Evolutionary conservation across 2,888 invertebrate genomes (phyloP).

Genomic region (Nymphalis urticae): DNA sequence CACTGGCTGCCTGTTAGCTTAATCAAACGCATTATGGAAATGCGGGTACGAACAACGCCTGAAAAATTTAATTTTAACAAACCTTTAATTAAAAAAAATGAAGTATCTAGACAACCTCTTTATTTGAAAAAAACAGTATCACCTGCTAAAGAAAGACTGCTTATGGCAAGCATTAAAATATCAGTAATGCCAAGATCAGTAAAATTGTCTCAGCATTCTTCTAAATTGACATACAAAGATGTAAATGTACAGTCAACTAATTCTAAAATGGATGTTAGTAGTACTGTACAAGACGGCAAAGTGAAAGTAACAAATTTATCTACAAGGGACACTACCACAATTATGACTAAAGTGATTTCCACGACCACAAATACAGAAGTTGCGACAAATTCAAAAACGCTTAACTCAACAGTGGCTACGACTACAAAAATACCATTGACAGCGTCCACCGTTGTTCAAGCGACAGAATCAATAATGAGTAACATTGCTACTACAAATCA

Average conservation of each 20-base stretch:
- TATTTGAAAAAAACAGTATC: not conserved
- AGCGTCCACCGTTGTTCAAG: not conserved
- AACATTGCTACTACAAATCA: not conserved
- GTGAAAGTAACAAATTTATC: not conserved
- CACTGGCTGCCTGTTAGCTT: slow-evolving; percentile 56
- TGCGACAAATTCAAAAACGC: not conserved
- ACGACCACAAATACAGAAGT: not conserved
- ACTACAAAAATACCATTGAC: not conserved
- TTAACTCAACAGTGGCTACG: not conserved
- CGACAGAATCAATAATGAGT: not conserved
- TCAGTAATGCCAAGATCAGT: not conserved
- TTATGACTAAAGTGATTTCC: not conserved
- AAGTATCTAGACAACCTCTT: slow-evolving; percentile 4
- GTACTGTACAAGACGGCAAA: not conserved
- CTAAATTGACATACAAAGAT: not conserved
- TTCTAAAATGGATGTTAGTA: not conserved
- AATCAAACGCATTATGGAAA: slow-evolving; percentile 52
- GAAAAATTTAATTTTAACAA: slow-evolving; percentile 17
- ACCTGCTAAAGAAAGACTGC: not conserved
- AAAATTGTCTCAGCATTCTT: not conserved
- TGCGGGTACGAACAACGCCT: slow-evolving; percentile 41
- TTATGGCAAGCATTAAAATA: not conserved
- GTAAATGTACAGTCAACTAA: not conserved
- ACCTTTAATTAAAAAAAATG: not conserved
- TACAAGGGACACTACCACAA: no score